Conservation (phyloP, 2,888 invertebrate species). For the Thalpophila matura region DNA sequence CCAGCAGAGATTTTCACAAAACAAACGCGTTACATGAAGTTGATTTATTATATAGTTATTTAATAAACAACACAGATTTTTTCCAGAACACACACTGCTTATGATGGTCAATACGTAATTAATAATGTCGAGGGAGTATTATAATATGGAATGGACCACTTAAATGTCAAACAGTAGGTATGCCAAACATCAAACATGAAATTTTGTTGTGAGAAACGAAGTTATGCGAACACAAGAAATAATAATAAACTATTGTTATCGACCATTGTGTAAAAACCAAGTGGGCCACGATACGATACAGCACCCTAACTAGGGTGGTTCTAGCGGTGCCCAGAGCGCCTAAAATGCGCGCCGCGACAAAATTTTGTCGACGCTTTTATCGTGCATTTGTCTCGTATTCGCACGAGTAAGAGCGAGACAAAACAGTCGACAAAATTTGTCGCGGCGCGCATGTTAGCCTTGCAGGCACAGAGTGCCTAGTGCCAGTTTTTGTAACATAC, state of each 20-base stretch:
- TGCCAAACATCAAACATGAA: slow-evolving; percentile 24
- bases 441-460: no score
- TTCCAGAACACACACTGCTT: background rate
- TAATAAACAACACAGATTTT: background rate
- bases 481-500: no score
- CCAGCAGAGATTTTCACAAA: background rate
- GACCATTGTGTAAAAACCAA: slow-evolving; percentile 11
- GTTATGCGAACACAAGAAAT: slow-evolving; percentile 34
- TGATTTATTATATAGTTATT: background rate
- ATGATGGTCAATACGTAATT: slow-evolving; percentile 1
- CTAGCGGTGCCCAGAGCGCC: no score
- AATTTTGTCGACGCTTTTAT: no score
- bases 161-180: slow-evolving; percentile 17
- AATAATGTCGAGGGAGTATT: slow-evolving; percentile 1
- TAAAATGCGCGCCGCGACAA: no score
- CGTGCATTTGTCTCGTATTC: no score
- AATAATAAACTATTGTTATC: slow-evolving; percentile 46
- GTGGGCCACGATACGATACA: background rate
- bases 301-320: background rate
- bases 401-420: no score
- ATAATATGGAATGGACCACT: background rate
- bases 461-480: no score
- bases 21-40: background rate
- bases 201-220: background rate
- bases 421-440: no score